phyloP scores from a whole-genome alignment of 2,888 invertebrate species.

The Rhaphigaster nebulosa region DNA sequence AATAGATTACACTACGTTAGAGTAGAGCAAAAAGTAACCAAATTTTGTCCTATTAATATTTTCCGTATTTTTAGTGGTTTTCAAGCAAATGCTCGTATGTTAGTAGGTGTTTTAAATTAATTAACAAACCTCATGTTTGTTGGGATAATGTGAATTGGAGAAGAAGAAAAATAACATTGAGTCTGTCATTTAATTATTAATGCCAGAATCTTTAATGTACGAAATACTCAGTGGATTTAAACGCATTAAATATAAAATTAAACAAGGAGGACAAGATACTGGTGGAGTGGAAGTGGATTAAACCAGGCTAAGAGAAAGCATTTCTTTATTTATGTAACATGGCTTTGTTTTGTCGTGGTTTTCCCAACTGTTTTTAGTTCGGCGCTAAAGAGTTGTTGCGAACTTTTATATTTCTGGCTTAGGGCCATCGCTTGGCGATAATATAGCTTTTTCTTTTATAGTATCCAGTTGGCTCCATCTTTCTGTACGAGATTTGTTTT shows the following conservation, averaged over 20 bases:
- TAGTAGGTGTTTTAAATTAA: no score
- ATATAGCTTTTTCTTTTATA: conserved; percentile 1
- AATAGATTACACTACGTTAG: no score
- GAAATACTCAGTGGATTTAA: background rate
- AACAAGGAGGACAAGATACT: background rate
- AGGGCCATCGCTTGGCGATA: background rate
- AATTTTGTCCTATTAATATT: no score
- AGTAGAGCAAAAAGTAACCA: no score
- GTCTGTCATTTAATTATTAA: background rate
- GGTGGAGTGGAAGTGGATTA: background rate
- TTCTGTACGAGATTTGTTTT: background rate
- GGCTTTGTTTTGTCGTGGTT: conserved; percentile 2
- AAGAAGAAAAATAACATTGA: background rate
- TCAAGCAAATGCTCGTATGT: no score
- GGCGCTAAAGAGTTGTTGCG: conserved; percentile 12
- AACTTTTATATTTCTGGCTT: conserved; percentile 38
- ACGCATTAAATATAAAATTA: background rate
- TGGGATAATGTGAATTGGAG: background rate
- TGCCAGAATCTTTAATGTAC: background rate
- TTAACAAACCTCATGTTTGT: background rate
- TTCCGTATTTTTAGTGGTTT: no score
- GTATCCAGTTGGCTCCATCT: background rate
- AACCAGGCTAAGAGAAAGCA: background rate
- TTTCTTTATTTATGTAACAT: conserved; percentile 13
- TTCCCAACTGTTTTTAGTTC: conserved; percentile 19